These are phyloP conservation scores for Corythoichthys haematopterus DNA, from an alignment of 2,113 vertebrate genomes.

Conservation along the genomic window DNA sequence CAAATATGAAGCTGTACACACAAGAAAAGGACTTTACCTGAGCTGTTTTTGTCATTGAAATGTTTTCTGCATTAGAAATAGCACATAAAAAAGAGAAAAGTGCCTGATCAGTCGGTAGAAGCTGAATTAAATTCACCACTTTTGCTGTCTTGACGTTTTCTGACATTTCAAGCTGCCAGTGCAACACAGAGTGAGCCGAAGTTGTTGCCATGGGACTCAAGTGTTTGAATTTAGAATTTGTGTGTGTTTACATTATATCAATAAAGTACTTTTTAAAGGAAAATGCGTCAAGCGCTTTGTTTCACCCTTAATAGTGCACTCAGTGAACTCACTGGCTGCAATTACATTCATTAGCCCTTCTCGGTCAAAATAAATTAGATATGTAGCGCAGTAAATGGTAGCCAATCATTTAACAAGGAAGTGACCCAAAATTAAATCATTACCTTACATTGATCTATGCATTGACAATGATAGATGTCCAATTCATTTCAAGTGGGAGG, in stretches of 20 bases:
- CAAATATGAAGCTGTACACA: neutral
- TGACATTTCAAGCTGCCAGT: conserved; percentile 50
- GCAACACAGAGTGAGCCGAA: conserved; percentile 37
- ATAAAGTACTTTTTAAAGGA: conserved; percentile 57
- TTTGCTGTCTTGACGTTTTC: conserved; percentile 21
- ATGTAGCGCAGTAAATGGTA: too few relatives aligned
- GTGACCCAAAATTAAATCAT: too few relatives aligned
- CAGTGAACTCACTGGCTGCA: too few relatives aligned
- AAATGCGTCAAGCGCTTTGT: neutral
- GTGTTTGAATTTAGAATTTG: conserved; percentile 27
- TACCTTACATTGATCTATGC: too few relatives aligned
- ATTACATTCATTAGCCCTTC: too few relatives aligned
- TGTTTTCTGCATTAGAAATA: neutral
- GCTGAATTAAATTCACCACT: conserved; percentile 9
- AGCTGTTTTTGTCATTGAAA: neutral
- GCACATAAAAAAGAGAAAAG: neutral
- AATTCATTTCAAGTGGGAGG: too few relatives aligned
- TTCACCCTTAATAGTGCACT: neutral
- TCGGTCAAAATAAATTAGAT: too few relatives aligned
- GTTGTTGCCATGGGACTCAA: conserved; percentile 22
- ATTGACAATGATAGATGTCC: too few relatives aligned
- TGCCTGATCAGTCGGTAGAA: conserved; percentile 1
- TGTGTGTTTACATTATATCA: conserved; percentile 37
- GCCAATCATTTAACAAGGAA: too few relatives aligned
- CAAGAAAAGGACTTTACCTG: neutral